Evolutionary conservation across 2,888 invertebrate genomes (phyloP).

Genomic region (Leptinotarsa peninsularis): DNA sequence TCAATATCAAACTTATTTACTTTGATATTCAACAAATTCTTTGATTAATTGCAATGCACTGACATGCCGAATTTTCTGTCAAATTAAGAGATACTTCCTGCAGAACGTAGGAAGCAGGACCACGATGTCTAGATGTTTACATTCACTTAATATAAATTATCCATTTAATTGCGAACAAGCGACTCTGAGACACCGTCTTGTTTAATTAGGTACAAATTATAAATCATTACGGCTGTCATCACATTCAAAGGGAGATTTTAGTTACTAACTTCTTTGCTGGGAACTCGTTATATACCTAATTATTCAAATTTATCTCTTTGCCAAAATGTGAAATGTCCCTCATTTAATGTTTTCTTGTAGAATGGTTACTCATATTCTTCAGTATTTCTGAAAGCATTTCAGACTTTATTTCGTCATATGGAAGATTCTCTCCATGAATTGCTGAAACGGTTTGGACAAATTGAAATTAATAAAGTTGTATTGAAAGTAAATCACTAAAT

Average conservation of each 20-base stretch:
- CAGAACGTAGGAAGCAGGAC: slow-evolving; percentile 34
- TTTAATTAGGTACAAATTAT: slow-evolving; percentile 55
- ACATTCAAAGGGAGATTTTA: slow-evolving; percentile 44
- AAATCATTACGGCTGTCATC: slow-evolving; percentile 52
- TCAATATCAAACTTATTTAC: background rate
- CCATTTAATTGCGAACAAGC: slow-evolving; percentile 44
- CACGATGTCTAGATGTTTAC: slow-evolving; percentile 42
- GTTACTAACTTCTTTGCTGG: slow-evolving; percentile 40
- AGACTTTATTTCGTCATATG: too few relatives aligned
- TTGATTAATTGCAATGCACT: slow-evolving; percentile 8
- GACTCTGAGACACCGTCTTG: slow-evolving; percentile 49
- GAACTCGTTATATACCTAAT: slow-evolving; percentile 40
- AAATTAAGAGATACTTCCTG: slow-evolving; percentile 16
- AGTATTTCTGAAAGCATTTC: background rate
- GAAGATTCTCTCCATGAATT: too few relatives aligned
- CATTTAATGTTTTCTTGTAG: slow-evolving; percentile 31
- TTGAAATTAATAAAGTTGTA: too few relatives aligned
- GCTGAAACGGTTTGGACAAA: too few relatives aligned
- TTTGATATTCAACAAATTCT: background rate
- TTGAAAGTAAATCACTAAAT: too few relatives aligned
- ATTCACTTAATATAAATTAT: slow-evolving; percentile 46
- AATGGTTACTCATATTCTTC: slow-evolving; percentile 26
- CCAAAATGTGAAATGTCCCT: slow-evolving; percentile 35
- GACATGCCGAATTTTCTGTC: background rate
- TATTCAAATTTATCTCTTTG: slow-evolving; percentile 41